phyloP scores from a whole-genome alignment of 1,140 invertebrate genomes.

The Platyura marginata region DNA sequence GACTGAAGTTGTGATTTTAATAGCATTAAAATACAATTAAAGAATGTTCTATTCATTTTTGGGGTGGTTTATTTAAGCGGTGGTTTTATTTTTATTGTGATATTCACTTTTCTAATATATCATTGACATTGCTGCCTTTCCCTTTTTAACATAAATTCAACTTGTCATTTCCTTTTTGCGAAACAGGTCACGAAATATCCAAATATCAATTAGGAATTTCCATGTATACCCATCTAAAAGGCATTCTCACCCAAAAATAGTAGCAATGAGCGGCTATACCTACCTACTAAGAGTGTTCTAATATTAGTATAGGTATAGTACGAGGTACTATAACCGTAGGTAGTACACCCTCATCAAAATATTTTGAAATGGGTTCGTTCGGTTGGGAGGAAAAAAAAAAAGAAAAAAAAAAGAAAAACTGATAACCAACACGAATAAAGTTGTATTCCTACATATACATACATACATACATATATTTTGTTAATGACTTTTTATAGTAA shows the following conservation, averaged over 20 bases:
- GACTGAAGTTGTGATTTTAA: too few relatives aligned
- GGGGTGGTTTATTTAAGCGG: too few relatives aligned
- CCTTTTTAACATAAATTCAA: background rate
- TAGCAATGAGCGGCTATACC: background rate
- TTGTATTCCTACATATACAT: background rate
- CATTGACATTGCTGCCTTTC: background rate
- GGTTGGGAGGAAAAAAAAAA: background rate
- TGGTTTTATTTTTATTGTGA: too few relatives aligned
- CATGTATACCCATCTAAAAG: background rate
- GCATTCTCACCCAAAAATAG: background rate
- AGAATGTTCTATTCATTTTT: too few relatives aligned
- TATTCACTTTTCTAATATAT: background rate
- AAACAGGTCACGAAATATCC: background rate
- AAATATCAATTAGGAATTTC: background rate
- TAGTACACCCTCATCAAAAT: background rate
- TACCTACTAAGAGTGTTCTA: background rate
- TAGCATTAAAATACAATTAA: too few relatives aligned
- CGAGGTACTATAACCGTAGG: background rate
- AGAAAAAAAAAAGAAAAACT: background rate
- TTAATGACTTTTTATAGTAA: background rate
- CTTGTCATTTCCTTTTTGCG: background rate
- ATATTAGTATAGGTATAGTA: background rate
- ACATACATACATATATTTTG: background rate
- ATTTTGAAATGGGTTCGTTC: conserved; percentile 2
- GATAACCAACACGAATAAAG: conserved; percentile 1